These are phyloP conservation scores for Anadara kagoshimensis DNA, from an alignment of 1,140 invertebrate genomes.

Conservation along the genomic window DNA sequence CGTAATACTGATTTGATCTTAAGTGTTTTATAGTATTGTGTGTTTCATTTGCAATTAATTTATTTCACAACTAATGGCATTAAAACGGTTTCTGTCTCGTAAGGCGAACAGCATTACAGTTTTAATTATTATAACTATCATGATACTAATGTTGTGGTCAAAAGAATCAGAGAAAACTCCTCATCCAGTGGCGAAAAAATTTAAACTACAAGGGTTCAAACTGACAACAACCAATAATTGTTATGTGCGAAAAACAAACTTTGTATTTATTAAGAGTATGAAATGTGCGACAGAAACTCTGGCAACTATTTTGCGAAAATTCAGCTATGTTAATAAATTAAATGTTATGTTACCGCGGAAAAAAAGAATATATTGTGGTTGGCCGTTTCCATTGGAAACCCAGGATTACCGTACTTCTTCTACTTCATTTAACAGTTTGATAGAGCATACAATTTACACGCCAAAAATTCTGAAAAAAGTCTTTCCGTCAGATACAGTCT, in stretches of 20 bases:
- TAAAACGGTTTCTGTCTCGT: too few relatives aligned
- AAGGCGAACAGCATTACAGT: too few relatives aligned
- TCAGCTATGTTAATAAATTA: slow-evolving; percentile 47
- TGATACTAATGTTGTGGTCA: too few relatives aligned
- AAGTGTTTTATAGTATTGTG: too few relatives aligned
- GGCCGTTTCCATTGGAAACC: slow-evolving; percentile 60
- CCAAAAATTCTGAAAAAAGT: slow-evolving; percentile 50
- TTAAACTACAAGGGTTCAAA: too few relatives aligned
- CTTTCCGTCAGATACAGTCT: slow-evolving; percentile 57
- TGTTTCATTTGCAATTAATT: too few relatives aligned
- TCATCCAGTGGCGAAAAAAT: too few relatives aligned
- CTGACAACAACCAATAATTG: not conserved
- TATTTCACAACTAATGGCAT: too few relatives aligned
- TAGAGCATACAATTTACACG: slow-evolving; percentile 65
- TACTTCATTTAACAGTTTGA: slow-evolving; percentile 58
- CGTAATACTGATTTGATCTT: too few relatives aligned
- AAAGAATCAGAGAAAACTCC: too few relatives aligned
- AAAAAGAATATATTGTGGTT: slow-evolving; percentile 56
- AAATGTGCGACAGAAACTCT: slow-evolving; percentile 61
- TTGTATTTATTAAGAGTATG: slow-evolving; percentile 62
- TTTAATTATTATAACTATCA: too few relatives aligned
- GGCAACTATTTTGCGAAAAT: slow-evolving; percentile 50
- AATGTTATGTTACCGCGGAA: slow-evolving; percentile 51
- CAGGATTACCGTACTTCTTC: slow-evolving; percentile 53
- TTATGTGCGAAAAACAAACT: slow-evolving; percentile 42